Conservation (phyloP, 2,113 vertebrate genomes). For the Trachemys scripta region DNA sequence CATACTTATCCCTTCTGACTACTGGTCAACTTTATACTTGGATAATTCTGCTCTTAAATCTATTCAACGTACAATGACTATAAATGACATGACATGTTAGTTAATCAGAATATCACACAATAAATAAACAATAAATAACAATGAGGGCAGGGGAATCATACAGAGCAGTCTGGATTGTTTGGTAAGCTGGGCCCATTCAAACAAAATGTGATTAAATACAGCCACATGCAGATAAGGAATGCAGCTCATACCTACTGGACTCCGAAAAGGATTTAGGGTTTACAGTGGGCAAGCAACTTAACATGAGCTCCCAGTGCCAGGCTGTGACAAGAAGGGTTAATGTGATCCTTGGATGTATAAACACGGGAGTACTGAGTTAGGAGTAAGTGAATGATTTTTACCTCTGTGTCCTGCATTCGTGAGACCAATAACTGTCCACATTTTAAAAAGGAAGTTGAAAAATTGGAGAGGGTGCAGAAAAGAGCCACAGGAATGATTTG, state of each 20-base stretch:
- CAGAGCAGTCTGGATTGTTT: background rate
- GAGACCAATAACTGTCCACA: background rate
- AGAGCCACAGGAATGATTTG: conserved; percentile 8
- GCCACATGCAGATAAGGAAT: background rate
- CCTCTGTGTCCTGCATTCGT: background rate
- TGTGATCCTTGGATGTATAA: background rate
- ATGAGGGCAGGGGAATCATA: background rate
- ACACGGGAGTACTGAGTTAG: background rate
- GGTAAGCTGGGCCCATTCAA: background rate
- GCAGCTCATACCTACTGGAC: background rate
- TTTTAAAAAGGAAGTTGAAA: background rate
- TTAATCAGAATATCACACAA: too few species aligned
- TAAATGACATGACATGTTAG: too few species aligned
- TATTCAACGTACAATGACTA: too few species aligned
- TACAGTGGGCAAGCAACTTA: background rate
- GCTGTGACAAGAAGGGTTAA: background rate
- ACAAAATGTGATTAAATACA: background rate
- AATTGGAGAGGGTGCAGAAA: background rate
- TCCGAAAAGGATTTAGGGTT: background rate
- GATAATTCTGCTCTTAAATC: too few species aligned
- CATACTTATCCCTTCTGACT: too few species aligned
- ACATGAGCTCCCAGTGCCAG: background rate
- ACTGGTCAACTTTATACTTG: too few species aligned
- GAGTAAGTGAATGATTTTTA: background rate
- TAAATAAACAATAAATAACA: background rate